Conservation (phyloP, 1,140 invertebrate species). For the Colletes gigas region DNA sequence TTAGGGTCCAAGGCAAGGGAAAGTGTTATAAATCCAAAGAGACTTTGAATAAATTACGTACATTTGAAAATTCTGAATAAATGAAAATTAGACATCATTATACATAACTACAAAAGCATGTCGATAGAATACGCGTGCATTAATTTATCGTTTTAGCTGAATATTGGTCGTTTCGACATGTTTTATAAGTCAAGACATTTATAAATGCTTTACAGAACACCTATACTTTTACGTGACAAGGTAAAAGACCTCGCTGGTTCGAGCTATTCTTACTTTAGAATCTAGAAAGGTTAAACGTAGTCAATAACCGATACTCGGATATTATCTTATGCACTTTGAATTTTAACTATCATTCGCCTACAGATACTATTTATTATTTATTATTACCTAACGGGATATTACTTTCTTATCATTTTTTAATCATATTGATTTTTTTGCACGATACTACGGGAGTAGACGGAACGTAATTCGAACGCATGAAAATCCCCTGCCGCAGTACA, state of each 20-base stretch:
- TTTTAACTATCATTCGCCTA: background rate
- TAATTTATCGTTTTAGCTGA: constrained; percentile 5
- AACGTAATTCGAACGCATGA: too few relatives aligned
- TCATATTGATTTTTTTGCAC: too few relatives aligned
- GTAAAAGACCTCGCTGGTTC: constrained; percentile 22
- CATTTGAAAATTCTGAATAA: too few relatives aligned
- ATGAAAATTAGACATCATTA: background rate
- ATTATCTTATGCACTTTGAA: background rate
- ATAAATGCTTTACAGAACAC: background rate
- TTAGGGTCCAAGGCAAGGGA: too few relatives aligned
- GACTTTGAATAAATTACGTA: too few relatives aligned
- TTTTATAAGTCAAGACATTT: constrained; percentile 5
- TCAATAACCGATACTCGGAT: background rate
- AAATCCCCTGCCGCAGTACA: too few relatives aligned
- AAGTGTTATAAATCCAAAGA: too few relatives aligned
- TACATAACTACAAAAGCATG: background rate
- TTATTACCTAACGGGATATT: background rate
- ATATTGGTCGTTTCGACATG: background rate
- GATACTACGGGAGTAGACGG: too few relatives aligned
- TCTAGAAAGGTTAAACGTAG: background rate
- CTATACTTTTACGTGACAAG: constrained; percentile 8
- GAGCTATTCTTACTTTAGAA: constrained; percentile 6
- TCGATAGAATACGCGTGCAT: background rate
- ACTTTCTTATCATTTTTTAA: too few relatives aligned
- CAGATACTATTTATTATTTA: background rate